Percentiles rank a stretch among this genome's conserved stretches.
Evolutionary conservation across 2,888 invertebrate genomes (phyloP).

Genomic region (Eutolmus rufibarbis): DNA sequence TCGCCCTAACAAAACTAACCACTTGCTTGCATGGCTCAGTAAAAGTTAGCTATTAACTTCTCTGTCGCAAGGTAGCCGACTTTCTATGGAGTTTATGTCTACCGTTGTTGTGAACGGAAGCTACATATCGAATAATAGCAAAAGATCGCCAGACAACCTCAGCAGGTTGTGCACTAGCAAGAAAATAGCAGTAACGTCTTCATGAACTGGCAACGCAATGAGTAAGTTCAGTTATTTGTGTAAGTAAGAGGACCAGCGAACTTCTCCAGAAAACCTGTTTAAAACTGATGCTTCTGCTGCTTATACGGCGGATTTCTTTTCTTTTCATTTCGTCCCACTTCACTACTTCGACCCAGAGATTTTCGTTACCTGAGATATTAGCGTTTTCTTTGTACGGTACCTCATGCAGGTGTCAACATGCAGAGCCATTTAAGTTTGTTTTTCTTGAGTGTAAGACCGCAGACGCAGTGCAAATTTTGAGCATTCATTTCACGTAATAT

Average conservation of each 20-base stretch:
- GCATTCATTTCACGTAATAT: constrained; percentile 17
- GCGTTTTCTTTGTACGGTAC: constrained; percentile 33
- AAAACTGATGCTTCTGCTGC: not conserved
- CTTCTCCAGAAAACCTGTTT: constrained; percentile 35
- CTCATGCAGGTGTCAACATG: constrained; percentile 21
- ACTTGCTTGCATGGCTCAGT: not conserved
- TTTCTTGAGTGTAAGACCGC: constrained; percentile 4
- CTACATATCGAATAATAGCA: not conserved
- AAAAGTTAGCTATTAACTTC: not conserved
- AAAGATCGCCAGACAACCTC: not conserved
- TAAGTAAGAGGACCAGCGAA: constrained; percentile 15
- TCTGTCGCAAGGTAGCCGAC: constrained; percentile 1
- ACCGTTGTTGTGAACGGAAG: constrained; percentile 19
- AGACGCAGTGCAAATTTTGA: not conserved
- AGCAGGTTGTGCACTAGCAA: constrained; percentile 10
- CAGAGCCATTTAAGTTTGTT: constrained; percentile 24
- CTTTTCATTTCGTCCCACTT: constrained; percentile 37
- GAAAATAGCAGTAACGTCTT: constrained; percentile 24
- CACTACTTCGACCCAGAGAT: constrained; percentile 19
- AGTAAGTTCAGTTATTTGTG: constrained; percentile 9
- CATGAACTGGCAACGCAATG: constrained; percentile 29
- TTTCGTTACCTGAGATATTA: constrained; percentile 22
- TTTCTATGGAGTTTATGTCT: not conserved
- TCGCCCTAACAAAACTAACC: constrained; percentile 25
- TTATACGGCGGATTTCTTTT: constrained; percentile 8